Conservation (phyloP, 53 echinoderm and acorn worm species). For the Glandiceps talaboti region DNA sequence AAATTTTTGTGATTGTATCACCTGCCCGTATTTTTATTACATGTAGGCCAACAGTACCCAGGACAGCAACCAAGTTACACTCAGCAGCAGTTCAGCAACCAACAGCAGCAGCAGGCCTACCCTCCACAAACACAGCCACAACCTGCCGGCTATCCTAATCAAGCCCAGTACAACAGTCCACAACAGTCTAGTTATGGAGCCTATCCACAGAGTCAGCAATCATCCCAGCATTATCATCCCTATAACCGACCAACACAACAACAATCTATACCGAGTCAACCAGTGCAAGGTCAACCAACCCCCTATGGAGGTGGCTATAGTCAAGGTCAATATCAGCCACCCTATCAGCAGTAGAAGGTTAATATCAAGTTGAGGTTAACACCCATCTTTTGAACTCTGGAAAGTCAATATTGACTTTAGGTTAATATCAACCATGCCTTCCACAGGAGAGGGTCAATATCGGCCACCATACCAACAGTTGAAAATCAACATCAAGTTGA, state of each 20-base stretch:
- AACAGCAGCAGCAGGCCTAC: not conserved
- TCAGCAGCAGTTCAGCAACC: not conserved
- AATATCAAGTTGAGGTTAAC: too few species aligned
- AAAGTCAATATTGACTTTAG: too few species aligned
- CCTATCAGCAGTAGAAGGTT: conserved; percentile 1
- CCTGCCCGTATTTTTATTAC: too few species aligned
- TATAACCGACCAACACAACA: not conserved
- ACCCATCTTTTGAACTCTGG: too few species aligned
- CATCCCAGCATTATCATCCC: not conserved
- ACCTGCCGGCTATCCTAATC: not conserved
- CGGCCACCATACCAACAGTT: too few species aligned
- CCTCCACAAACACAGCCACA: not conserved
- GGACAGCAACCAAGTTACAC: not conserved
- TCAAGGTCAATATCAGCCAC: conserved; percentile 54
- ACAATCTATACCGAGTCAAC: conserved; percentile 4
- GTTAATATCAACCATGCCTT: too few species aligned
- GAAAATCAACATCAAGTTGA: too few species aligned
- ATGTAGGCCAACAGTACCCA: not conserved
- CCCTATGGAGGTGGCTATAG: conserved; percentile 23
- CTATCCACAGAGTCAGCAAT: not conserved
- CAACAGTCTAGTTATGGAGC: not conserved
- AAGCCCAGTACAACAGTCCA: not conserved
- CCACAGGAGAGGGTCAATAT: too few species aligned
- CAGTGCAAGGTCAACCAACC: conserved; percentile 1
- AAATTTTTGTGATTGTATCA: too few species aligned